Percentiles rank a stretch among this genome's conserved stretches.
phyloP scores from a whole-genome alignment of 1,140 invertebrate genomes.

The Heliconius melpomene region DNA sequence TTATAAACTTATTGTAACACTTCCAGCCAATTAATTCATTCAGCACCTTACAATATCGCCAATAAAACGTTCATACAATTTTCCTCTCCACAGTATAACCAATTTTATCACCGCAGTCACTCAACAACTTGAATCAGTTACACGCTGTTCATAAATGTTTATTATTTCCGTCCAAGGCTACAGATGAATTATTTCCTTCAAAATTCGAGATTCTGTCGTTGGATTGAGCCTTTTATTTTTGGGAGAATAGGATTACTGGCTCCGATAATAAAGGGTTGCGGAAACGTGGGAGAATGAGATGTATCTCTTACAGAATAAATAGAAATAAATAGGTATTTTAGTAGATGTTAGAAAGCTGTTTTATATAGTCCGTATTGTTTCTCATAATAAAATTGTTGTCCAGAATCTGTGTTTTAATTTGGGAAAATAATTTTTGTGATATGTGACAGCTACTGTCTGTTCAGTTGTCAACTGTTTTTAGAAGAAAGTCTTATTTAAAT shows the following conservation, averaged over 20 bases:
- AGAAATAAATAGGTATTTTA: slow-evolving; percentile 38
- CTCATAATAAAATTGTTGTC: neutral
- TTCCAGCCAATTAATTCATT: neutral
- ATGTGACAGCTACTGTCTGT: neutral
- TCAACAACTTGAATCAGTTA: slow-evolving; percentile 18
- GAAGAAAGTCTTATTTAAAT: neutral
- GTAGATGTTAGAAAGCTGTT: neutral
- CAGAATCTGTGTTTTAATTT: neutral
- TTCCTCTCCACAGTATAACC: neutral
- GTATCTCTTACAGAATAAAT: slow-evolving; percentile 49
- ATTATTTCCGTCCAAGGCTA: slow-evolving; percentile 19
- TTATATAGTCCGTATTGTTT: neutral
- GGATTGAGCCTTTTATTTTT: slow-evolving; percentile 37
- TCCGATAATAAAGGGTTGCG: slow-evolving; percentile 34
- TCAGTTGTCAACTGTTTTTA: neutral
- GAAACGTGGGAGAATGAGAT: slow-evolving; percentile 43
- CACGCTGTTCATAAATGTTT: slow-evolving; percentile 22
- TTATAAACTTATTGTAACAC: neutral
- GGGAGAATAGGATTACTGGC: slow-evolving; percentile 38
- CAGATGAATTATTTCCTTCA: slow-evolving; percentile 26
- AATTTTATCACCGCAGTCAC: neutral
- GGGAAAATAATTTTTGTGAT: neutral
- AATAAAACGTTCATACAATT: slow-evolving; percentile 11
- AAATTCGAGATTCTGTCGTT: slow-evolving; percentile 34
- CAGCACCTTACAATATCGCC: neutral